Base-by-base conservation (phyloP, 2,797 vertebrate genomes). In the Huso huso region DNA sequence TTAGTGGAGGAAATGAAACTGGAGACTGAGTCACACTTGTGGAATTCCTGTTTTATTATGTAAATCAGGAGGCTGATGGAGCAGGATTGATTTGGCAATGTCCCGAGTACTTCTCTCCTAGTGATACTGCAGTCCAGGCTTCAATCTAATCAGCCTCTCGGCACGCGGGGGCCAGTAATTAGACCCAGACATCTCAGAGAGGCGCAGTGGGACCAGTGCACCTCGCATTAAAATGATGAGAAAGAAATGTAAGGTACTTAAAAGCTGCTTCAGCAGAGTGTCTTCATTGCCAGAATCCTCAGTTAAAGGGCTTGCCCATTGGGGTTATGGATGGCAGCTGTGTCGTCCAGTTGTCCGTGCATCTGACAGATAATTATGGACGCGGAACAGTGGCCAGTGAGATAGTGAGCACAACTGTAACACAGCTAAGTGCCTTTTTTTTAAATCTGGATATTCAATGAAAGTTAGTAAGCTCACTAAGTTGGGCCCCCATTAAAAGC, bases 41-140 rank as follows among this genome's bases (percentile, higher is more conserved):
- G 66, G 63, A 70, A 73, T 73, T 63, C 63, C 63, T 63, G 66
- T 62, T 62, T 62, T 63, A 60, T 67, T 71, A 66, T 72, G 66
- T 50, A 66, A 65, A 70, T 68, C 71, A 68, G 63, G 51, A 57
- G 58, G 55, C 65, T 69, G 61, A 63, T 37, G 60, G 57, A 15
- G 50, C 23, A 37, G 49, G 66, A 50, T 65, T 67, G 71, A 68
- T 18, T 18, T 71, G 70, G 72, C 70, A 71, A 68, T 55, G 51
- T 72, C 70, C 71, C 69, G 49, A 68, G 69, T 60, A 37, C 48
- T 23, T 23, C 48, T 23, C 18, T 62, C 23, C 18, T 15, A 15
- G 15, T 15, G 60, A 62, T 62, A 10, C 15, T 15, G 2, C 9
- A 62, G 8, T 10, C 15, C 10, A 48, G 2, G 61, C 61, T 37